Evolutionary conservation across 2,797 vertebrate species (phyloP).

Genomic region (Columba guinea): DNA sequence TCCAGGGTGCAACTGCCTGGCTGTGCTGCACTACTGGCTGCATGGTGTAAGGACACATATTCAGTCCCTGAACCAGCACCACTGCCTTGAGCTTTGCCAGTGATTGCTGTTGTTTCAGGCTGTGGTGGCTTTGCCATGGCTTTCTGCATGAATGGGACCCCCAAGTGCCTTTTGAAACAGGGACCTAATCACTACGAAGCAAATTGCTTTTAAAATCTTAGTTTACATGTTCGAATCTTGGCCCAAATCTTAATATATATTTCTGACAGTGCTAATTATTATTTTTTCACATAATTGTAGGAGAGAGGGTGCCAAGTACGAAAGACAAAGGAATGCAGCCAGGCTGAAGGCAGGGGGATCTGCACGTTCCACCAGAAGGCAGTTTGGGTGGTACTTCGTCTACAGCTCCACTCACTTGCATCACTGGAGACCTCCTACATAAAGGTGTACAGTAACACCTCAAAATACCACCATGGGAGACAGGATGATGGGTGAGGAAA

Average conservation of each 20-base stretch:
- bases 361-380: not conserved
- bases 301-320: not conserved
- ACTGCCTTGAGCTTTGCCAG: not conserved
- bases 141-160: not conserved
- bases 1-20: fast-evolving
- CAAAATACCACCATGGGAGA: not conserved
- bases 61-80: not conserved
- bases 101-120: fast-evolving
- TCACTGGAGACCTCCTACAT: not conserved
- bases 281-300: not conserved
- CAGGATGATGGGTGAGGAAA: not conserved
- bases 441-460: not conserved
- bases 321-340: not conserved
- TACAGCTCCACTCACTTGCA: not conserved
- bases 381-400: not conserved
- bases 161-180: not conserved
- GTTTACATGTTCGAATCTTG: not conserved
- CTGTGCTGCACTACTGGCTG: not conserved
- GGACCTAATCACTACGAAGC: not conserved
- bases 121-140: not conserved
- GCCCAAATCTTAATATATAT: not conserved
- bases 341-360: not conserved
- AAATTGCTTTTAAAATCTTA: not conserved
- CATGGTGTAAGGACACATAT: not conserved
- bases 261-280: not conserved